Evolutionary conservation across 2,797 vertebrate genomes (phyloP), one percentile per base, ranked within the genome.

Genomic region (Crocidura indochinensis): DNA sequence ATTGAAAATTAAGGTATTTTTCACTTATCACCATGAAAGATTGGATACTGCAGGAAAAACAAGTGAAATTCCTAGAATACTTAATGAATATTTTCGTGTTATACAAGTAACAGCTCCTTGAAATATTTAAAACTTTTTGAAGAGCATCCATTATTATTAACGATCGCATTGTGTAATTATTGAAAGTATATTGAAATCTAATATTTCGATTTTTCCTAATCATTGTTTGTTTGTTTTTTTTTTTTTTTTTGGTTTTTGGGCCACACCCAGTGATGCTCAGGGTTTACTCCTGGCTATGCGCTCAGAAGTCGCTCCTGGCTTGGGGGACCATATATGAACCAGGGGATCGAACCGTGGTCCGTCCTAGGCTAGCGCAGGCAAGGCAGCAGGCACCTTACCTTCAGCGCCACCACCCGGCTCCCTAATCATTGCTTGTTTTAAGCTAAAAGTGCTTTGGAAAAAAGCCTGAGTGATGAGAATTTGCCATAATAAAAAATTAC

Each of bases 141-240:
- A 60, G 67, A 87, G 9, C 15, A 77, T 82, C 31, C 7, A n/a
- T n/a, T n/a, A 69, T 51, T 72, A 87, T 77, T 93, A 67, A 74
- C 91, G 93, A 51, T 68, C 9, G 14, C 51, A 74, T 47, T 81
- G 62, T 77, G 9, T 29, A 51, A 80, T 85, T 89, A 88, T 62
- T 62, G 47, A 84, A 44, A 24, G 86, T 38, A 86, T 27, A 88
- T 29, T 49, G 77, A 93, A 93, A 76, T 12, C 10, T 67, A 93
- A 60, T 74, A 12, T 80, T 84, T 95, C 81, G 14, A 93, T 83
- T 91, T 79, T n/a, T n/a, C n/a, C n/a, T n/a, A n/a, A n/a, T n/a
- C n/a, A n/a, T n/a, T n/a, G n/a, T n/a, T n/a, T n/a, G n/a, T n/a
- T n/a, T n/a, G n/a, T n/a, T n/a, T n/a, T n/a, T n/a, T n/a, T n/a